A percentile compares a stretch with the other conserved stretches of the same genome.
Evolutionary conservation across 2,113 vertebrate species (phyloP).

Genomic region (Dromaius novaehollandiae): DNA sequence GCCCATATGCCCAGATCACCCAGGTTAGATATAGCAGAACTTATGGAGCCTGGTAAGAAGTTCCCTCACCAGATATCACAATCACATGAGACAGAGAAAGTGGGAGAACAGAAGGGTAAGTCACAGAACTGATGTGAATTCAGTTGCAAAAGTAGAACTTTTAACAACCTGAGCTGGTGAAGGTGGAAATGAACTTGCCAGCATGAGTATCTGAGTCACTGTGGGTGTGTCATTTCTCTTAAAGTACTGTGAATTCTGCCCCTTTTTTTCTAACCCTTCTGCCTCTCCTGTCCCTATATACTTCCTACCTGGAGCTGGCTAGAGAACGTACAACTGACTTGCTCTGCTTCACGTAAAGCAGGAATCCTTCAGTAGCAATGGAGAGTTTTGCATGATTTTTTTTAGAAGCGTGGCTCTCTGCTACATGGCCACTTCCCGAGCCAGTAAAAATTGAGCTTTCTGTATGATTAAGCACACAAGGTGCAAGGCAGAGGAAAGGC

Average conservation of each 20-base stretch:
- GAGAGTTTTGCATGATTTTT: neutral
- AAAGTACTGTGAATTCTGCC: neutral
- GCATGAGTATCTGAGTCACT: neutral
- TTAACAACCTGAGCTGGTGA: neutral
- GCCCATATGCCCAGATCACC: neutral
- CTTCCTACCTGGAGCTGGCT: neutral
- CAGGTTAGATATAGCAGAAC: neutral
- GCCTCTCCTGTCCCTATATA: neutral
- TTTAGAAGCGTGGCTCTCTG: neutral
- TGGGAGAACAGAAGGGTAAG: neutral
- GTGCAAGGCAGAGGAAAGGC: neutral
- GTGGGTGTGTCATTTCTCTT: neutral
- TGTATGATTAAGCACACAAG: neutral
- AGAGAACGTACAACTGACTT: neutral
- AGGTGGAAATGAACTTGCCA: neutral
- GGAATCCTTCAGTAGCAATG: neutral
- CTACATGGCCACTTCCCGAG: neutral
- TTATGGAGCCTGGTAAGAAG: neutral
- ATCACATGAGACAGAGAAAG: rapidly evolving
- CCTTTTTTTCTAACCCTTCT: neutral
- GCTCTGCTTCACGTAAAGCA: neutral
- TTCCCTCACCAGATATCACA: neutral
- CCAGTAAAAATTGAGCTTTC: neutral
- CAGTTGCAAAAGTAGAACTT: neutral
- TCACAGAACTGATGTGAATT: neutral